Evolutionary conservation across 2,113 vertebrate species (phyloP), one percentile per base, ranked within the genome.

Genomic region (Mormoops blainvillei): DNA sequence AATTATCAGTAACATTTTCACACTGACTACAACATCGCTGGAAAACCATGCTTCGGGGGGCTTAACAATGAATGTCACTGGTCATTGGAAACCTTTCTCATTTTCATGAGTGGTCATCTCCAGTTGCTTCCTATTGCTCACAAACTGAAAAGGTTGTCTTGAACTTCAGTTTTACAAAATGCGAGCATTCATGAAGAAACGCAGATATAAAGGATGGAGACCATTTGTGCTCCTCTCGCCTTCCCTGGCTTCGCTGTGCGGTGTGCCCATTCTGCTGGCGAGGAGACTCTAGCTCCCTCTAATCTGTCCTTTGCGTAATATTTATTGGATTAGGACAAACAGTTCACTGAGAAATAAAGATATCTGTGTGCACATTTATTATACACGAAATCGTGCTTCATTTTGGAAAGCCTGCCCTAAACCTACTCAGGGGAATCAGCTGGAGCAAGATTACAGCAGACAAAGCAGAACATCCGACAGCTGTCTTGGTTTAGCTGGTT

Each of bases 71-170:
- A 87, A 98, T 98, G 97, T 93, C 84, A 73, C 91, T 91, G 97
- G 94, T 97, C 61, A 91, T 88, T 95, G 97, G 96, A 98, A 98
- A 97, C 96, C 85, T n/a, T 97, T 97, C 16, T 98, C 97, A 92
- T 98, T 98, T 98, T 97, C 97, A 67, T 98, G 98, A 98, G 94
- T 90, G 96, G 98, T 97, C 96, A 96, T 96, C 96, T 94, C 24
- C 73, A 97, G 98, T 98, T 97, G 96, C 97, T 97, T 76, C 89
- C 6, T 65, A 95, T 96, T 98, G 91, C 94, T 98, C 98, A 97
- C 98, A 98, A 98, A 98, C 98, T 96, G 91, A 83, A 81, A 71
- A 97, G 97, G 97, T 98, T 97, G 24, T 95, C 97, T 96, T 92
- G 94, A 97, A 86, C 95, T 98, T 95, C 86, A 87, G 50, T 97